phyloP scores from a whole-genome alignment of 2,797 vertebrate species.

The Lerista edwardsae region DNA sequence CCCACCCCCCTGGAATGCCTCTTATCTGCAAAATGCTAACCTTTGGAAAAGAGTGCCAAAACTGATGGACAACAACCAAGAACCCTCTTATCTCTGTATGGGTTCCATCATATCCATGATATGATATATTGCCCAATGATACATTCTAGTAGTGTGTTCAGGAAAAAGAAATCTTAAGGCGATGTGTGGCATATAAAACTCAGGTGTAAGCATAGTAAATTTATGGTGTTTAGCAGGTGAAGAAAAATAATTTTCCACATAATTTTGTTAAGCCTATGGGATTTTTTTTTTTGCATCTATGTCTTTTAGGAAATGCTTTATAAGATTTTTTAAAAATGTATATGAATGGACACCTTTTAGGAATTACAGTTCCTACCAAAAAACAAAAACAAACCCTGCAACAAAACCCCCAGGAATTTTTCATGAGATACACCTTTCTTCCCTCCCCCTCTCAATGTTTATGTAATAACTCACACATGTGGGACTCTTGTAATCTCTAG shows the following conservation, averaged over 20 bases:
- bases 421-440: slow-evolving; percentile 40
- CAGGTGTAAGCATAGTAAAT: background rate
- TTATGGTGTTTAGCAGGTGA: background rate
- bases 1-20: background rate
- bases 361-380: slow-evolving; percentile 13
- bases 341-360: background rate
- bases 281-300: background rate
- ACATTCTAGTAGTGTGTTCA: background rate
- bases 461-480: slow-evolving; percentile 68
- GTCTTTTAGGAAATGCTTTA: background rate
- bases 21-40: background rate
- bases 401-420: slow-evolving; percentile 20
- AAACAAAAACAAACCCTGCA: too few relatives aligned
- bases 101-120: background rate
- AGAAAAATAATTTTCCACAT: background rate
- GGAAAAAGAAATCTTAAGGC: background rate
- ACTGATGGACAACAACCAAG: background rate
- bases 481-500: slow-evolving; percentile 56
- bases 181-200: background rate
- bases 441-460: slow-evolving; percentile 42
- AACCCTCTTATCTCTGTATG: background rate
- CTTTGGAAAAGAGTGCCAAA: background rate
- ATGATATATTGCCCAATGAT: background rate
- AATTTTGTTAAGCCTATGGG: too few relatives aligned
- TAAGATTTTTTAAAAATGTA: background rate